Base-by-base conservation (phyloP, 92 coral and sea anemone genomes). In the Zoanthus sociatus region DNA sequence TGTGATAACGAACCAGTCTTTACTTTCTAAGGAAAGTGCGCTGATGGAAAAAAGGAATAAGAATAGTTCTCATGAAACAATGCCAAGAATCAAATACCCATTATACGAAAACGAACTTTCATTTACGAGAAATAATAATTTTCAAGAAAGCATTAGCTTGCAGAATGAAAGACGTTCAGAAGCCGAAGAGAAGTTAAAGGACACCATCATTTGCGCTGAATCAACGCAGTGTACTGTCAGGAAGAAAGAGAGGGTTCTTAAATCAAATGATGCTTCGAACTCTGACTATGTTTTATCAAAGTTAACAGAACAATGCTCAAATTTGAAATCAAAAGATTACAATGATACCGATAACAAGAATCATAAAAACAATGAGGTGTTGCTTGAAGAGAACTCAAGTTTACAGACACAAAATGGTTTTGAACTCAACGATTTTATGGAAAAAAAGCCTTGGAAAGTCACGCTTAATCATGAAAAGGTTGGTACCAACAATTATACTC, bases 391-490 rank as follows among this genome's bases (percentile, higher is more conserved):
- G 17, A 18, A 63, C 53, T 9, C 5, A 77, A 14, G 33, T 67
- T 30, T 16, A 5, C 73, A 12, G 8, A 14, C 7, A 26, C 46
- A 69, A 69, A 69, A 61, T 61, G 21, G 18, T 61, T 16, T 6
- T 63, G 46, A 69, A 44, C 1, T 17, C 6, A 18, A n/a, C n/a
- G n/a, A n/a, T n/a, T n/a, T 18, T 5, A 1, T 21, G 5, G 84
- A 30, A 1, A 56, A 6, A 66, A 64, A 56, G 60, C 31, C 85
- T 48, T 48, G 20, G 26, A 46, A 14, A 26, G 14, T 37, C 55
- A 66, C 55, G 3, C 42, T 33, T 33, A 3, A 33, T 63, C 61
- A 46, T 0, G 85, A 47, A 32, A 66, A 81, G 85, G 85, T 81
- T 66, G 47, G 85, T 53, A 30, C 17, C 46, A 30, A 9, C 5